A percentile compares a stretch with the other conserved stretches of the same genome.
These are phyloP conservation scores for Zapus hudsonius DNA, from an alignment of 2,113 vertebrate genomes.

Conservation along the genomic window DNA sequence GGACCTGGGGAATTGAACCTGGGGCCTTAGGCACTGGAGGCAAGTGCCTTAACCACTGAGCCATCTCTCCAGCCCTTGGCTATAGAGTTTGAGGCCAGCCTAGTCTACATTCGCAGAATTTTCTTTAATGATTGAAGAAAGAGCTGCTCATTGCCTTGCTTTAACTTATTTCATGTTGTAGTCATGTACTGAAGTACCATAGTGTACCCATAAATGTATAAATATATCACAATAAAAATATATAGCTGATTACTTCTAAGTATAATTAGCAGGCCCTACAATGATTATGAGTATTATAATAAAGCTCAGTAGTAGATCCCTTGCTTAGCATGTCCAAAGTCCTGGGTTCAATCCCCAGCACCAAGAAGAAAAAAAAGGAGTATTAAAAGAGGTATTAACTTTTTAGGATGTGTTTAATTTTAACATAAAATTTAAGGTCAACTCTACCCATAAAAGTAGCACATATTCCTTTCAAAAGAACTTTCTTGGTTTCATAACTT, in stretches of 20 bases:
- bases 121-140: not conserved
- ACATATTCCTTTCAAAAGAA: constrained; percentile 21
- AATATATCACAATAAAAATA: not conserved
- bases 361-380: too few relatives aligned
- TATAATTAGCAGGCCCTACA: not conserved
- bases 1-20: too few relatives aligned
- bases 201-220: not conserved
- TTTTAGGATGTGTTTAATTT: constrained; percentile 1
- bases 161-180: too few relatives aligned
- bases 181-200: not conserved
- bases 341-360: too few relatives aligned
- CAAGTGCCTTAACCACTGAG: too few relatives aligned
- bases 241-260: not conserved
- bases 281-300: not conserved
- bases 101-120: too few relatives aligned
- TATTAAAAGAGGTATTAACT: not conserved
- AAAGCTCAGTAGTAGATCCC: too few relatives aligned
- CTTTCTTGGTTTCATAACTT: not conserved
- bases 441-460: not conserved
- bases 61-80: too few relatives aligned
- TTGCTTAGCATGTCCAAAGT: too few relatives aligned
- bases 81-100: too few relatives aligned
- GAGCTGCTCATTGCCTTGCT: not conserved
- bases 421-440: not conserved
- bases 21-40: too few relatives aligned